These are phyloP conservation scores for Melopsittacus undulatus DNA, from an alignment of 2,797 vertebrate genomes.

Conservation along the genomic window DNA sequence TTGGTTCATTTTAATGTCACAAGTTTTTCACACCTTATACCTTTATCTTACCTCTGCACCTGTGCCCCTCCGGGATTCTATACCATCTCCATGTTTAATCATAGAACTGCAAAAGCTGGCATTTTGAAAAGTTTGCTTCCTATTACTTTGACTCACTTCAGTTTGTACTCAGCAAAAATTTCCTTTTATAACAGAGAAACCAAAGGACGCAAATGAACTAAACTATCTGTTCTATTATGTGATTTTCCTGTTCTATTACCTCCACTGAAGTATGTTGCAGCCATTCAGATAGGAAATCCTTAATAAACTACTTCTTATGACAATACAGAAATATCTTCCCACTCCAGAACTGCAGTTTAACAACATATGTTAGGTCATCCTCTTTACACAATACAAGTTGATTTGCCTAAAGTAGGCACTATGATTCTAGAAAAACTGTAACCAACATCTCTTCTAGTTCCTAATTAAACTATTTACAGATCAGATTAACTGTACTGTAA, in stretches of 20 bases:
- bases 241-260: not conserved
- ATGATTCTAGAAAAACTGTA: not conserved
- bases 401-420: not conserved
- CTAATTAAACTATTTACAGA: not conserved
- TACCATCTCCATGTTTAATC: not conserved
- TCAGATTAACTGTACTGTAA: not conserved
- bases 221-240: not conserved
- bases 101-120: not conserved
- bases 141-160: not conserved
- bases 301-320: not conserved
- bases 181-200: not conserved
- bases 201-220: not conserved
- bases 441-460: not conserved
- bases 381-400: not conserved
- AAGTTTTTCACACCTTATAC: not conserved
- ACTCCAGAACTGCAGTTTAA: not conserved
- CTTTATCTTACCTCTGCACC: not conserved
- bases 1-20: not conserved
- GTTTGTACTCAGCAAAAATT: not conserved
- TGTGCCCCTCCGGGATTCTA: not conserved
- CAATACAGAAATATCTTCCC: not conserved
- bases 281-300: not conserved
- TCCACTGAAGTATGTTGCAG: not conserved
- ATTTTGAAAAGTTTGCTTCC: not conserved
- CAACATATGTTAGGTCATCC: not conserved